Evolutionary conservation across 1,140 invertebrate genomes (phyloP).

Genomic region (Drosophila malerkotliana): DNA sequence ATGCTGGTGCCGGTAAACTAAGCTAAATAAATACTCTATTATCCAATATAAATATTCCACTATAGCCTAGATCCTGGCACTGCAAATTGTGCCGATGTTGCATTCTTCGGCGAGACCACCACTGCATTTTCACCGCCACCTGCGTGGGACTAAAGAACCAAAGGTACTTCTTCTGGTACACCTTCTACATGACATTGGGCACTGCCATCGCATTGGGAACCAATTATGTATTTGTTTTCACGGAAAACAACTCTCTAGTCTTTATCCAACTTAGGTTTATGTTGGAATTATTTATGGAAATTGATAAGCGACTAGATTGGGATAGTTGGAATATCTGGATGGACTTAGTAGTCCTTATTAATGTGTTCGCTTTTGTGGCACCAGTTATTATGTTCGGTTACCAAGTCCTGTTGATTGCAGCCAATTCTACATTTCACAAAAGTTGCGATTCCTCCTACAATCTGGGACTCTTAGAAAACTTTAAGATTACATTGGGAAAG

Average conservation of each 20-base stretch:
- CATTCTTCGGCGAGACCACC: slow-evolving; percentile 97
- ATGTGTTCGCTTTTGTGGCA: background rate
- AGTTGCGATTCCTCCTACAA: background rate
- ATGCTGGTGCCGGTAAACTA: slow-evolving; percentile 86
- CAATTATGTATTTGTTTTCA: slow-evolving; percentile 55
- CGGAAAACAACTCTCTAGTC: slow-evolving; percentile 86
- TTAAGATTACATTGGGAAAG: slow-evolving; percentile 3
- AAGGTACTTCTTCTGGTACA: slow-evolving; percentile 93
- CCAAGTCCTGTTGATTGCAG: slow-evolving; percentile 5
- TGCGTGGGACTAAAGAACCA: slow-evolving; percentile 96
- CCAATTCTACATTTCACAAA: slow-evolving; percentile 15
- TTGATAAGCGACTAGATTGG: background rate
- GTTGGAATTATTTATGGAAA: background rate
- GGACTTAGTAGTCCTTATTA: background rate
- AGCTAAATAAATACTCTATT: background rate
- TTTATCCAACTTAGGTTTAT: slow-evolving; percentile 83
- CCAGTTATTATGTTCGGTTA: slow-evolving; percentile 11
- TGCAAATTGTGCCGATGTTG: slow-evolving; percentile 92
- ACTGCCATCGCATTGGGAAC: slow-evolving; percentile 85
- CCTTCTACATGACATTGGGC: slow-evolving; percentile 90
- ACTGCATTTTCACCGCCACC: slow-evolving; percentile 95
- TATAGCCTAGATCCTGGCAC: slow-evolving; percentile 92
- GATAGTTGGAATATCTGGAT: background rate
- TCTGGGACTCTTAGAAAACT: background rate
- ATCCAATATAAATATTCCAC: background rate